Percentiles rank a stretch among this genome's conserved stretches.
Conservation (phyloP, 2,888 invertebrate species). For the Eustalomyia histrio region DNA sequence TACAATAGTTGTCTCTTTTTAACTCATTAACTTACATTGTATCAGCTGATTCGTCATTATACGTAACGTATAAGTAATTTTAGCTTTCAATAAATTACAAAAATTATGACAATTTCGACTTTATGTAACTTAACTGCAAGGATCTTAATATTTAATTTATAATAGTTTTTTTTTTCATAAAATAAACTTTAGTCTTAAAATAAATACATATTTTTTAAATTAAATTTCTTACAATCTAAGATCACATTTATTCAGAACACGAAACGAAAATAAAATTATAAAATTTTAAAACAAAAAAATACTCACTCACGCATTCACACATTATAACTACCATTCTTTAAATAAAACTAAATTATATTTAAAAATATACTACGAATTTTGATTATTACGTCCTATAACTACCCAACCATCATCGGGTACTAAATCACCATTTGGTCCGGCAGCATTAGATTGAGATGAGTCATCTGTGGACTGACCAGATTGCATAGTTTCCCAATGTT, state of each 20-base stretch:
- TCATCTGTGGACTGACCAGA: constrained; percentile 66
- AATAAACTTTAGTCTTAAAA: background rate
- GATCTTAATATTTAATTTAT: no score
- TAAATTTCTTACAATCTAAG: constrained; percentile 57
- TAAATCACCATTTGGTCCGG: constrained; percentile 63
- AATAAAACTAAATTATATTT: constrained; percentile 13
- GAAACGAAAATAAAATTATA: constrained; percentile 6
- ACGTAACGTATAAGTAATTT: no score
- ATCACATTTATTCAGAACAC: constrained; percentile 47
- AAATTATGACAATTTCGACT: no score
- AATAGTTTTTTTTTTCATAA: no score
- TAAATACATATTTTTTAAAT: constrained; percentile 11
- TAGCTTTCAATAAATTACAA: no score
- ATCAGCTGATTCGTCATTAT: no score
- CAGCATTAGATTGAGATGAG: constrained; percentile 21
- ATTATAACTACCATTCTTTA: constrained; percentile 3
- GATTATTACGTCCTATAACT: constrained; percentile 73
- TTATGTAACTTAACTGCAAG: no score
- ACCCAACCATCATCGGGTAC: constrained; percentile 77
- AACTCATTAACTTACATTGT: no score
- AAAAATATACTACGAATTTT: constrained; percentile 73
- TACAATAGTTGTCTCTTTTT: no score
- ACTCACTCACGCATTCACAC: constrained; percentile 20
- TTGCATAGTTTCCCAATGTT: constrained; percentile 74
- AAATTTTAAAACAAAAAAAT: background rate